Conservation (phyloP, 2,888 invertebrate genomes). For the Strigamia crassipes region DNA sequence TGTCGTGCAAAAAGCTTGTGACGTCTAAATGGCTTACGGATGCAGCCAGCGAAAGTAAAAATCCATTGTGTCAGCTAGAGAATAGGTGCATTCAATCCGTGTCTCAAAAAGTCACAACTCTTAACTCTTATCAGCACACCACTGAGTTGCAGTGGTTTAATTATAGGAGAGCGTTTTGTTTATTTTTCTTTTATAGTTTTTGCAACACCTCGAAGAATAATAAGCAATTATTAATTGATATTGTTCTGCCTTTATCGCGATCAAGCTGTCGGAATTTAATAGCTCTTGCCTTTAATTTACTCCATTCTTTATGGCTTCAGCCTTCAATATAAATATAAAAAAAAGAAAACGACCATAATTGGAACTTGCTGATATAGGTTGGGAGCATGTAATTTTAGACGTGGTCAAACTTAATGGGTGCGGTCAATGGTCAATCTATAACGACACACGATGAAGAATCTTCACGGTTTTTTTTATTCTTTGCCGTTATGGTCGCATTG, state of each 20-base stretch:
- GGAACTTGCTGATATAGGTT: not conserved
- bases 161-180: not conserved
- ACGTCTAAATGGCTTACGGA: too few species aligned
- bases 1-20: too few species aligned
- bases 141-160: too few species aligned
- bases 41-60: too few species aligned
- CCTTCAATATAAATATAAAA: not conserved
- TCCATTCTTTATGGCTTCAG: not conserved
- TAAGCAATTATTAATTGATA: not conserved
- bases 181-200: not conserved
- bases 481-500: constrained; percentile 1
- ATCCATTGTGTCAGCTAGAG: too few species aligned
- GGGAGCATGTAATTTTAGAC: not conserved
- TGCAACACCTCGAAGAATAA: not conserved
- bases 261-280: not conserved
- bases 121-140: too few species aligned
- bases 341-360: not conserved
- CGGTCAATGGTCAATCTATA: constrained; percentile 8
- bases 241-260: not conserved
- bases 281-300: not conserved
- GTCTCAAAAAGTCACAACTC: too few species aligned
- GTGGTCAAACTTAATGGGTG: constrained; percentile 3
- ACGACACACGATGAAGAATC: not conserved
- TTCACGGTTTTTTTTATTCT: not conserved
- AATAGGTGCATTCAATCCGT: too few species aligned